Conservation (phyloP, 1,140 invertebrate species). For the Plutomurus gul region DNA sequence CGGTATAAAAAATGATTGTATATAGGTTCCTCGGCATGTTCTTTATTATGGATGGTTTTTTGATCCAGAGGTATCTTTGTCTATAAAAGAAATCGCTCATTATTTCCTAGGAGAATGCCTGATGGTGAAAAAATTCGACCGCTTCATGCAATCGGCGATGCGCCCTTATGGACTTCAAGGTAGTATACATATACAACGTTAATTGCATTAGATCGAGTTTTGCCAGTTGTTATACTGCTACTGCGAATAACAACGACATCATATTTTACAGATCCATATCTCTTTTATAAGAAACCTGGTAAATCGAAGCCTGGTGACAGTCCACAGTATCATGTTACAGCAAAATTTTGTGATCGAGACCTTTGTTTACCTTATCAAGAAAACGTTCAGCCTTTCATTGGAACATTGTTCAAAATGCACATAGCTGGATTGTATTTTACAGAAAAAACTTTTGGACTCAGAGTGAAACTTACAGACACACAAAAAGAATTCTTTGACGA, state of each 20-base stretch:
- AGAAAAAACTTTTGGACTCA: slow-evolving; percentile 38
- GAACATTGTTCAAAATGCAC: slow-evolving; percentile 35
- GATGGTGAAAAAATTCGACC: slow-evolving; percentile 35
- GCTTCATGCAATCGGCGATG: not conserved
- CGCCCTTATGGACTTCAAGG: not conserved
- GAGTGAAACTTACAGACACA: slow-evolving; percentile 35
- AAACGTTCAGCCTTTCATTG: not conserved
- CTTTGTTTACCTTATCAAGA: not conserved
- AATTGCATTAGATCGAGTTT: not conserved
- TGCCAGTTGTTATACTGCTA: not conserved
- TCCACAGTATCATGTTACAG: slow-evolving; percentile 41
- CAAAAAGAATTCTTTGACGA: slow-evolving; percentile 48
- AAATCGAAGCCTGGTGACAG: not conserved
- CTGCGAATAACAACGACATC: not conserved
- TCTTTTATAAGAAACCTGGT: slow-evolving; percentile 31
- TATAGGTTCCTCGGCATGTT: slow-evolving; percentile 4
- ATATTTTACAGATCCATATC: slow-evolving; percentile 16
- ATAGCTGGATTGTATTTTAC: slow-evolving; percentile 47
- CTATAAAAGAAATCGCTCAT: slow-evolving; percentile 13
- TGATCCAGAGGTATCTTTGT: not conserved
- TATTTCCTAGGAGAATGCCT: slow-evolving; percentile 33
- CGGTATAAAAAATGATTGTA: not conserved
- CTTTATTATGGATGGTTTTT: slow-evolving; percentile 53
- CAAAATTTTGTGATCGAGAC: slow-evolving; percentile 44
- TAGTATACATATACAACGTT: not conserved